phyloP scores from a whole-genome alignment of 1,140 invertebrate genomes.

The Ganaspis sp. region DNA sequence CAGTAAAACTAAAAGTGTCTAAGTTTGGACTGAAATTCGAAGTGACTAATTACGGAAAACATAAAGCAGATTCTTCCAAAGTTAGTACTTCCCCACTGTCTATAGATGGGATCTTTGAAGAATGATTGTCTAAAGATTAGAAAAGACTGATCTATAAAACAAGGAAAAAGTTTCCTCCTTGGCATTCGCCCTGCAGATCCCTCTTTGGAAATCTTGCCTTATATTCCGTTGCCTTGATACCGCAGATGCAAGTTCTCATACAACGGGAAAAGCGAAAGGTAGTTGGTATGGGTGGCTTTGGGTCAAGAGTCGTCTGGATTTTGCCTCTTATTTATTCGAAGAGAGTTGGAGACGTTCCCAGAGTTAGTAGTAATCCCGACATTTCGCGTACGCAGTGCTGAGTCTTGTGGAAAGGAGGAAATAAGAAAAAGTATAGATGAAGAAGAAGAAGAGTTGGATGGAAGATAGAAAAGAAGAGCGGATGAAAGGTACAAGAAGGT shows the following conservation, averaged over 20 bases:
- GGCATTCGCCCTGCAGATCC: not conserved
- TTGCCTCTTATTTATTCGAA: conserved; percentile 46
- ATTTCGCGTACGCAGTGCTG: not conserved
- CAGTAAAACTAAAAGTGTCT: too few relatives aligned
- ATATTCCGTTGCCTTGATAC: conserved; percentile 25
- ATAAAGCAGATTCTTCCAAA: too few relatives aligned
- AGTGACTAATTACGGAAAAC: too few relatives aligned
- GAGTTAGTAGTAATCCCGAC: conserved; percentile 49
- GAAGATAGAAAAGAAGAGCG: conserved; percentile 26
- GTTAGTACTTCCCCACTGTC: too few relatives aligned
- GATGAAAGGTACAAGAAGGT: conserved; percentile 31
- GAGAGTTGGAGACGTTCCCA: conserved; percentile 52
- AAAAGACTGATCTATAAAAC: not conserved
- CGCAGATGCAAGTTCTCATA: conserved; percentile 24
- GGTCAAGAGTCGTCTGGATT: conserved; percentile 46
- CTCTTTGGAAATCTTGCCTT: not conserved
- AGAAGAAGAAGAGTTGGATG: not conserved
- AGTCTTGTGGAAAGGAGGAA: not conserved
- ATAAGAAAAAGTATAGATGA: not conserved
- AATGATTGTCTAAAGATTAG: not conserved
- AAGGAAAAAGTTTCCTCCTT: not conserved
- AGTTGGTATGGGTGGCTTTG: conserved; percentile 32
- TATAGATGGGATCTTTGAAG: too few relatives aligned
- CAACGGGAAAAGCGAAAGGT: not conserved
- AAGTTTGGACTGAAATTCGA: too few relatives aligned